phyloP scores from a whole-genome alignment of 1,140 invertebrate species.

The Lamellibrachia luymesi region DNA sequence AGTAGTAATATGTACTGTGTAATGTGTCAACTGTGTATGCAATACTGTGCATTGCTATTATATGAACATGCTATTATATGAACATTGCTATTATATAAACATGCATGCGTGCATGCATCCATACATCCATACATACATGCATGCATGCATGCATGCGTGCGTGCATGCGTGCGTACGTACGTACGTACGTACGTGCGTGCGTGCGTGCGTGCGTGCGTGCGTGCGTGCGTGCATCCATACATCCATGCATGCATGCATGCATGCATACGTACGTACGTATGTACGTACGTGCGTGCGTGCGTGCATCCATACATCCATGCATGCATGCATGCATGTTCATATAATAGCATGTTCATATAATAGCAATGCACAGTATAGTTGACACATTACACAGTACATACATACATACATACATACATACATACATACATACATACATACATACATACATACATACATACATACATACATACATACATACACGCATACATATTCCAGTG shows the following conservation, averaged over 20 bases:
- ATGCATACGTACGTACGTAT: too few relatives aligned
- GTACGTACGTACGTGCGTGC: not conserved
- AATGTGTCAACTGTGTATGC: not conserved
- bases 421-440: conserved; percentile 18
- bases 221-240: not conserved
- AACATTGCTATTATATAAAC: too few relatives aligned
- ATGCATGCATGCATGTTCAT: too few relatives aligned
- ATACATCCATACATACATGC: too few relatives aligned
- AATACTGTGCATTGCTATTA: not conserved
- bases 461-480: conserved; percentile 7
- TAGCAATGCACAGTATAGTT: not conserved
- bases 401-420: conserved; percentile 16
- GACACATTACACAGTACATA: conserved; percentile 19
- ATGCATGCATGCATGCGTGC: too few relatives aligned
- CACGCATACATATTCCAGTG: not conserved
- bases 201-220: not conserved
- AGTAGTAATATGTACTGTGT: conserved; percentile 16
- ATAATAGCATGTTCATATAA: not conserved
- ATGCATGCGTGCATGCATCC: too few relatives aligned
- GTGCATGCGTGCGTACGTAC: too few relatives aligned
- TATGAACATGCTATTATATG: not conserved
- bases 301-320: too few relatives aligned
- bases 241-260: too few relatives aligned
- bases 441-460: conserved; percentile 21
- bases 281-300: too few relatives aligned